These are phyloP conservation scores for Perodicticus potto DNA, from an alignment of 2,797 vertebrate species.

Conservation along the genomic window DNA sequence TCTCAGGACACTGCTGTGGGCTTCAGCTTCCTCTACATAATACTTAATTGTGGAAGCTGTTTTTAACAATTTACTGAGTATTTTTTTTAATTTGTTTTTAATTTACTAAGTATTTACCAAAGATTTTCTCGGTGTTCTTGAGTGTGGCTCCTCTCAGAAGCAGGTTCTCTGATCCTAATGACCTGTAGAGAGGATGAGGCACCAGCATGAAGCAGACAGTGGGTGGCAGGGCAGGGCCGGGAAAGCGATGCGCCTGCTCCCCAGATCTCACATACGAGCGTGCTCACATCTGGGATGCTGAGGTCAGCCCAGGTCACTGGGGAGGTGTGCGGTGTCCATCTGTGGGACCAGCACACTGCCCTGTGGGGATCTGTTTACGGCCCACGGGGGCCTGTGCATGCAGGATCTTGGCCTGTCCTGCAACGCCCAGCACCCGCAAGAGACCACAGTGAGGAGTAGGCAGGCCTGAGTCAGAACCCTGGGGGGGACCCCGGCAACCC, in stretches of 20 bases:
- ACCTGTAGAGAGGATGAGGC: constrained; percentile 88
- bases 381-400: not conserved
- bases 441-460: not conserved
- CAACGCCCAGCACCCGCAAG: not conserved
- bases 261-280: not conserved
- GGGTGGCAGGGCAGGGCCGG: too few relatives aligned
- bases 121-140: constrained; percentile 96
- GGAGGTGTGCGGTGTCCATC: not conserved
- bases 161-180: constrained; percentile 96
- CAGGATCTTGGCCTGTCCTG: not conserved
- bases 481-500: not conserved
- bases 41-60: not conserved
- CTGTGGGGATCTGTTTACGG: not conserved
- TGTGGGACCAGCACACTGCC: not conserved
- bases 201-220: not conserved
- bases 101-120: constrained; percentile 90
- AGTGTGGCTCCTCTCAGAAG: constrained; percentile 97
- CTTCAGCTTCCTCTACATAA: not conserved
- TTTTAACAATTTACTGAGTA: not conserved
- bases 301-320: not conserved
- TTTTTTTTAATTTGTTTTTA: too few relatives aligned
- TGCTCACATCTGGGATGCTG: accelerated
- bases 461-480: not conserved
- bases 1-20: not conserved
- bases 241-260: not conserved